These are phyloP conservation scores for Epinotia brunnichana DNA, from an alignment of 2,888 invertebrate genomes.

Conservation along the genomic window DNA sequence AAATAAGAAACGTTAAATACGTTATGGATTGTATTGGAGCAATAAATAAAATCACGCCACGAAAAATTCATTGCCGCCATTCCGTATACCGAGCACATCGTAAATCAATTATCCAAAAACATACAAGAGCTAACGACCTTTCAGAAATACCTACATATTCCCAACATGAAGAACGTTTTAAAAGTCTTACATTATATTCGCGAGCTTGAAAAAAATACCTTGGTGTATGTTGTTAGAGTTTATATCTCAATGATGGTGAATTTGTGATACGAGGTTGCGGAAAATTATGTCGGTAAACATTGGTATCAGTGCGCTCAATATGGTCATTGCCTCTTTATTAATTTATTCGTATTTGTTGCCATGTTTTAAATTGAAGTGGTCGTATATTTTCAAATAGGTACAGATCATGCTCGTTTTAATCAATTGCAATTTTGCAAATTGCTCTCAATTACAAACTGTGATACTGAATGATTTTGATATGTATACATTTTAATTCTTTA, in stretches of 20 bases:
- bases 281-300: background rate
- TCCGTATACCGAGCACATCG: background rate
- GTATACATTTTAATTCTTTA: no score
- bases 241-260: background rate
- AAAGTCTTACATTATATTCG: background rate
- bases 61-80: slow-evolving; percentile 17
- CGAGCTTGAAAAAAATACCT: background rate
- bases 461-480: no score
- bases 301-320: slow-evolving; percentile 7
- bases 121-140: slow-evolving; percentile 16
- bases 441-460: background rate
- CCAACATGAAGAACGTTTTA: background rate
- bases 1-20: background rate
- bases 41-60: slow-evolving; percentile 10
- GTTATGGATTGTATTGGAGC: slow-evolving; percentile 4
- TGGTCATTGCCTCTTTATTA: slow-evolving; percentile 34
- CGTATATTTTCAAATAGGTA: slow-evolving; percentile 24
- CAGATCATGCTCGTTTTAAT: background rate
- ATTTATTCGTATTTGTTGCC: slow-evolving; percentile 19
- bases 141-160: slow-evolving; percentile 7
- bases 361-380: background rate
- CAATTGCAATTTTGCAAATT: background rate
- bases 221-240: background rate
- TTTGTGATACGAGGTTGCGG: background rate
- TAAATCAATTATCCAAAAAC: slow-evolving; percentile 28